Conservation (phyloP, 2,113 vertebrate genomes). For the Catagonus wagneri region DNA sequence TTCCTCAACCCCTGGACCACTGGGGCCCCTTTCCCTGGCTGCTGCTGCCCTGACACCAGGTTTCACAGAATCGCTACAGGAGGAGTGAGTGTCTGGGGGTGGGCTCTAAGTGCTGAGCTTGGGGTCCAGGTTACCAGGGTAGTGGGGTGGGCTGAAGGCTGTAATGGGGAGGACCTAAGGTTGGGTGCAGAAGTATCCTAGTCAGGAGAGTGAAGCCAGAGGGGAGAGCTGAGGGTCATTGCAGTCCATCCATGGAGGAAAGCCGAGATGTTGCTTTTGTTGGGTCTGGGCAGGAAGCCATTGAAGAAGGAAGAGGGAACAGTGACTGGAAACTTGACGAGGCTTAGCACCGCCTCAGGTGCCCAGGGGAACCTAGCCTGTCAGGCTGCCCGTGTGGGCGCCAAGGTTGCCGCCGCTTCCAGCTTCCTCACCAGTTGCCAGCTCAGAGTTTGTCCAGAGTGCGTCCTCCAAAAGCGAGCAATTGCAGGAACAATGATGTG, state of each 20-base stretch:
- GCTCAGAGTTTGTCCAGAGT: background rate
- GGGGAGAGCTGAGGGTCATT: background rate
- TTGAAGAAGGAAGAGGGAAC: background rate
- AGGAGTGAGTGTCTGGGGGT: background rate
- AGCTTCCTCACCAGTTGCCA: background rate
- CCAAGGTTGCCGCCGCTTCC: fast-evolving
- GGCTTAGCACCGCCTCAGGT: background rate
- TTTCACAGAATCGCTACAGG: background rate
- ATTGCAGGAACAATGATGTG: background rate
- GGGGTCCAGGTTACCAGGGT: background rate
- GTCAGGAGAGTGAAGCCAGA: background rate
- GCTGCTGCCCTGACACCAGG: background rate
- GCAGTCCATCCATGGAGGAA: background rate
- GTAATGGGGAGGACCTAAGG: background rate
- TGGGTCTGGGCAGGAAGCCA: background rate
- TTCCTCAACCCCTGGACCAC: background rate
- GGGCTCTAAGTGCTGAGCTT: background rate
- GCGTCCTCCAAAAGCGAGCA: background rate
- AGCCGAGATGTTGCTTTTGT: background rate
- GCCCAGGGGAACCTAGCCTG: background rate
- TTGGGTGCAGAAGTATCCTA: background rate
- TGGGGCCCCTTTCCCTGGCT: background rate
- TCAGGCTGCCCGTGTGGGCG: background rate
- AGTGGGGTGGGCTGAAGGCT: background rate
- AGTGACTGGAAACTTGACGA: fast-evolving